Evolutionary conservation across 2,113 vertebrate genomes (phyloP).

Genomic region (Cryptotis parvus): DNA sequence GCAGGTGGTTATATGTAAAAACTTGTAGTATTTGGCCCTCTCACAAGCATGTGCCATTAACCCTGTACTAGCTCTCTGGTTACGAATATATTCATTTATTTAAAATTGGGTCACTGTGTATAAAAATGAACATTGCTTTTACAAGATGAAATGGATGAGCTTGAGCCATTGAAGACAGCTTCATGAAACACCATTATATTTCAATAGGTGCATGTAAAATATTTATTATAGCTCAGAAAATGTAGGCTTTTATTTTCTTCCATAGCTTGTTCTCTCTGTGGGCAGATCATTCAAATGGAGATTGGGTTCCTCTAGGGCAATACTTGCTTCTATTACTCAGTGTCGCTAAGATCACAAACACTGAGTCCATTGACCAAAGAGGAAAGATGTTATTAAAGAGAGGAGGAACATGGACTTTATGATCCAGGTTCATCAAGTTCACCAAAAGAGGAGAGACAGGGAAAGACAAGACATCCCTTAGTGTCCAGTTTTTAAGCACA

Average conservation of each 20-base stretch:
- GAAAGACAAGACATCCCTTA: neutral
- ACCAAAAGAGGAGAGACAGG: neutral
- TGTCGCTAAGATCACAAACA: neutral
- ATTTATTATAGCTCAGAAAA: slow-evolving; percentile 14
- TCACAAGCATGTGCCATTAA: no score
- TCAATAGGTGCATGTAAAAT: slow-evolving; percentile 19
- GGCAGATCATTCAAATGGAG: neutral
- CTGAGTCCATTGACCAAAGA: neutral
- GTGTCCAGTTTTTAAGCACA: neutral
- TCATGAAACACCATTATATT: neutral
- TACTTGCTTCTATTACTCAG: neutral
- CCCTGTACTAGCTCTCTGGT: neutral
- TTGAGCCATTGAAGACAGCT: neutral
- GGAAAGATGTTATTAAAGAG: neutral
- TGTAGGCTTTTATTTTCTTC: neutral
- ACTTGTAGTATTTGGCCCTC: no score
- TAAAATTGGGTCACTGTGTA: slow-evolving; percentile 65
- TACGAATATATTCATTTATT: neutral
- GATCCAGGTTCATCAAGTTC: neutral
- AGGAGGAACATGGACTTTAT: rapidly evolving
- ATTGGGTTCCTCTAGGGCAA: no score
- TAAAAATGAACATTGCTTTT: slow-evolving; percentile 74
- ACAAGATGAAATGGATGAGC: slow-evolving; percentile 68
- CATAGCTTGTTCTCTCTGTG: neutral
- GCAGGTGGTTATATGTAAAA: no score